A percentile compares a stretch with the other conserved stretches of the same genome.
Evolutionary conservation across 2,797 vertebrate species (phyloP).

Genomic region (Saxicola maurus): DNA sequence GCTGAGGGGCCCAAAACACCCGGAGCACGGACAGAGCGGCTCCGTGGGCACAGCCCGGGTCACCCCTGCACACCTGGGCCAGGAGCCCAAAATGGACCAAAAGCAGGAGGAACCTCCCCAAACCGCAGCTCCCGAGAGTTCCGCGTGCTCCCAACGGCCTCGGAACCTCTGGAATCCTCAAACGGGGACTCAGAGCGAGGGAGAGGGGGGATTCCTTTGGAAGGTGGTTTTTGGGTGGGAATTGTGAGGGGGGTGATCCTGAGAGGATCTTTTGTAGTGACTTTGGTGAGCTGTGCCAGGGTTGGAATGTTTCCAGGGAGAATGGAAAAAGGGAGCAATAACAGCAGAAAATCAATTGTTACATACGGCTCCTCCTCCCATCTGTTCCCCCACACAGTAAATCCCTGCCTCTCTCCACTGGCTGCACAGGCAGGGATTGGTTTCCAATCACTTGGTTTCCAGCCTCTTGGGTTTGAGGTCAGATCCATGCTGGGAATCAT

Average conservation of each 20-base stretch:
- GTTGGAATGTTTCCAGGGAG: neutral
- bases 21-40: accelerated
- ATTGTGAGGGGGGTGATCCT: neutral
- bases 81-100: neutral
- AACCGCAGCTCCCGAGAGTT: accelerated
- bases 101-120: neutral
- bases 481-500: neutral
- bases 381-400: accelerated
- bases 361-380: accelerated
- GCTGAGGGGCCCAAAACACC: accelerated
- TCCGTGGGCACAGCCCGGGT: accelerated
- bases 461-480: neutral
- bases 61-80: neutral
- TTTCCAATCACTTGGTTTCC: neutral
- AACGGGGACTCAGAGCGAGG: accelerated
- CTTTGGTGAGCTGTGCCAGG: accelerated
- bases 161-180: accelerated
- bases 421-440: neutral
- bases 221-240: neutral
- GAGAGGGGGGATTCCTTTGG: neutral
- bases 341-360: neutral
- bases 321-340: neutral
- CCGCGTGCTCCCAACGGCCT: accelerated
- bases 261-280: neutral
- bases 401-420: neutral